phyloP scores from a whole-genome alignment of 2,113 vertebrate genomes.

The Sinocyclocheilus rhinocerous region DNA sequence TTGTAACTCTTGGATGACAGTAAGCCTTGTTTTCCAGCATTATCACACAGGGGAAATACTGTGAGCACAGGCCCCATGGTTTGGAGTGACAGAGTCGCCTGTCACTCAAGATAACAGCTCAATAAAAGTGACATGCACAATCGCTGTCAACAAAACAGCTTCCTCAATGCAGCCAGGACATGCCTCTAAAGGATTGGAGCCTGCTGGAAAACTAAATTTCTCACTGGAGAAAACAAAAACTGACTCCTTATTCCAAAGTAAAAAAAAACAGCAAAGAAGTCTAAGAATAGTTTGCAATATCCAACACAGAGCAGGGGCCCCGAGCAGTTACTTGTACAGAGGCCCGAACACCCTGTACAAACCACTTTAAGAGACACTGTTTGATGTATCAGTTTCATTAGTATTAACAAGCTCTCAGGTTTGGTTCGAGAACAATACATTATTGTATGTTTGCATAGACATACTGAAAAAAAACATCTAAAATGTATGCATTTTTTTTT shows the following conservation, averaged over 20 bases:
- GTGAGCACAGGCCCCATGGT: background rate
- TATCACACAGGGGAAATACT: conserved; percentile 39
- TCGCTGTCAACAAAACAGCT: conserved; percentile 20
- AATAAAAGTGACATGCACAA: conserved; percentile 29
- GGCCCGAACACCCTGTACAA: background rate
- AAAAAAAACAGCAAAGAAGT: background rate
- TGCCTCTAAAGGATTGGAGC: background rate
- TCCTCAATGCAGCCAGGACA: conserved; percentile 7
- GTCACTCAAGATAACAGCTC: conserved; percentile 41
- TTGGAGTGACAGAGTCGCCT: conserved; percentile 27
- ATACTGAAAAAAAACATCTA: no score
- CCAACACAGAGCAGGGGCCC: conserved; percentile 3
- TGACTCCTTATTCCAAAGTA: background rate
- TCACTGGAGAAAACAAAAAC: conserved; percentile 4
- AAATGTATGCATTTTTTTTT: no score
- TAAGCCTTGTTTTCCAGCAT: conserved; percentile 33
- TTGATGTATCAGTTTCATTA: no score
- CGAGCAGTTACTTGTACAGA: background rate
- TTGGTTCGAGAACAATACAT: no score
- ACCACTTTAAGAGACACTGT: background rate
- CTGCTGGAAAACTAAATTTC: background rate
- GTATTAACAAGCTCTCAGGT: no score
- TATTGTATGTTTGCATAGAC: no score
- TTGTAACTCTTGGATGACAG: conserved; percentile 26
- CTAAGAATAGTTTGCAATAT: background rate